These are phyloP conservation scores for Herminia tarsipennalis DNA, from an alignment of 2,888 invertebrate genomes.

Conservation along the genomic window DNA sequence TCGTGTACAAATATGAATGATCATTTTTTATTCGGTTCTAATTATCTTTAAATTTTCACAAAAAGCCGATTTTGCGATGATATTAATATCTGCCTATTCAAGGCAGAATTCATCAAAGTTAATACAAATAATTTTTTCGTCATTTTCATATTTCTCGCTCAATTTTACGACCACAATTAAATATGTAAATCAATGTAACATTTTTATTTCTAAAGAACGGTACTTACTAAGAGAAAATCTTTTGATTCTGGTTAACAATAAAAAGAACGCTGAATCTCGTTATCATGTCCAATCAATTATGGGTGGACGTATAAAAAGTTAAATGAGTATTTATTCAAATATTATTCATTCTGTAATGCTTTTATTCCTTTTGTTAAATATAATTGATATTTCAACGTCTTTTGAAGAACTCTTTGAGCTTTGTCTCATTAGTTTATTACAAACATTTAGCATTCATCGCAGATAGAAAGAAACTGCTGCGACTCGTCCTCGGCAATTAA, in stretches of 20 bases:
- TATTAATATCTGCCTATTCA: no score
- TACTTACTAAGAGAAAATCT: slow-evolving; percentile 30
- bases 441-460: not conserved
- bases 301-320: slow-evolving; percentile 27
- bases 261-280: no score
- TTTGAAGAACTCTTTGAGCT: not conserved
- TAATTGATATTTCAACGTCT: not conserved
- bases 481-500: no score
- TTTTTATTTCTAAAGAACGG: slow-evolving; percentile 18
- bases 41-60: no score
- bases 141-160: slow-evolving; percentile 23
- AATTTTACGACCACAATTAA: slow-evolving; percentile 31
- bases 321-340: slow-evolving; percentile 39
- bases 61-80: no score
- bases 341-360: slow-evolving; percentile 24
- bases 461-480: no score
- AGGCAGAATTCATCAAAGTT: no score
- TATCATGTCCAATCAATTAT: slow-evolving; percentile 44
- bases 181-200: slow-evolving; percentile 37
- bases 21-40: slow-evolving; percentile 41
- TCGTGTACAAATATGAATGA: no score
- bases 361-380: not conserved
- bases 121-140: slow-evolving; percentile 1
- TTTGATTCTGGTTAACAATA: slow-evolving; percentile 36
- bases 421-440: slow-evolving; percentile 4